Conservation (phyloP, 2,888 invertebrate genomes). For the Nycteola revayana region DNA sequence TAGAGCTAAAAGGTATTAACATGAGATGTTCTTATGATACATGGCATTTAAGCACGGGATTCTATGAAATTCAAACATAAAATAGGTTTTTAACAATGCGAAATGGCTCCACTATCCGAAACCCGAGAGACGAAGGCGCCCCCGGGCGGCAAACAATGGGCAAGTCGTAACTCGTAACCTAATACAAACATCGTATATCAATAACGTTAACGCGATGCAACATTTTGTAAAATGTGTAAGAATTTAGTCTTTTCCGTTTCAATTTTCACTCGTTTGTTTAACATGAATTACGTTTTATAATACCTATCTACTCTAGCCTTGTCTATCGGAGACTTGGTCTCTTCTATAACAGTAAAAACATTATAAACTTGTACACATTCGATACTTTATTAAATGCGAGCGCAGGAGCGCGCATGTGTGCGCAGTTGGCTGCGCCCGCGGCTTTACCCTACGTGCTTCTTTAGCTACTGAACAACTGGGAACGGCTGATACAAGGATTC, state of each 20-base stretch:
- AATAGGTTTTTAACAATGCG: slow-evolving; percentile 43
- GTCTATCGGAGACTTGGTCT: slow-evolving; percentile 76
- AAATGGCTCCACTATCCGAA: slow-evolving; percentile 25
- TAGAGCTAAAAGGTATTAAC: slow-evolving; percentile 41
- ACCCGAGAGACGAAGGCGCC: slow-evolving; percentile 10
- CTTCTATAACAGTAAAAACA: slow-evolving; percentile 71
- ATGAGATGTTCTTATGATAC: slow-evolving; percentile 42
- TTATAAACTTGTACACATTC: slow-evolving; percentile 61
- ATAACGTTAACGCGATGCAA: slow-evolving; percentile 74
- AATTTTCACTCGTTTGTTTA: slow-evolving; percentile 74
- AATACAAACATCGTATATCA: slow-evolving; percentile 67
- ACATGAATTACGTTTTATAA: slow-evolving; percentile 67
- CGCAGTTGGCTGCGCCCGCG: slow-evolving; percentile 12
- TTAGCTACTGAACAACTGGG: slow-evolving; percentile 25
- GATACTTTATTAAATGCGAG: slow-evolving; percentile 27
- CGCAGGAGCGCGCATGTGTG: slow-evolving; percentile 4
- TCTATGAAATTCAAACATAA: slow-evolving; percentile 36
- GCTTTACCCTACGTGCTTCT: slow-evolving; percentile 20
- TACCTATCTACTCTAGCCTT: slow-evolving; percentile 80
- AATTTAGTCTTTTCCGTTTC: slow-evolving; percentile 81
- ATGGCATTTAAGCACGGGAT: slow-evolving; percentile 39
- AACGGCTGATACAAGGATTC: slow-evolving; percentile 19
- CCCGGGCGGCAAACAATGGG: slow-evolving; percentile 35
- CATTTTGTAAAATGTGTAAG: slow-evolving; percentile 75
- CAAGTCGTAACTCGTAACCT: slow-evolving; percentile 53